A percentile compares a stretch with the other conserved stretches of the same genome.
These are phyloP conservation scores for Taenioides sp. DNA, from an alignment of 2,797 vertebrate species.

Conservation along the genomic window DNA sequence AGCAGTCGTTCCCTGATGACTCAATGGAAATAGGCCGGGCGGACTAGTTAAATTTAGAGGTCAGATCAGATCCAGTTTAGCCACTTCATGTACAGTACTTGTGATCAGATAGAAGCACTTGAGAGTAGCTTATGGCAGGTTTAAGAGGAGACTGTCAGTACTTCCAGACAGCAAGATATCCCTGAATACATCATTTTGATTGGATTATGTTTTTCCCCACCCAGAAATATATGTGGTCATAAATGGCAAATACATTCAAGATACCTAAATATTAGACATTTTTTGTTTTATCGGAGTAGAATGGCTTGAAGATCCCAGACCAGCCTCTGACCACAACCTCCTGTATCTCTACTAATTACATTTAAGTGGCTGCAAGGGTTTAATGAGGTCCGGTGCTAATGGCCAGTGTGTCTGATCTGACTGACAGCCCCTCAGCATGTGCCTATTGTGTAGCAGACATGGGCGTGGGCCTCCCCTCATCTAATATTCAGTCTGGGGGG, in stretches of 20 bases:
- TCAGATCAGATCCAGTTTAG: conserved; percentile 42
- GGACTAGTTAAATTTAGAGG: conserved; percentile 73
- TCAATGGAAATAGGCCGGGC: conserved; percentile 44
- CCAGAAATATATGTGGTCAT: not conserved
- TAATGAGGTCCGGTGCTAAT: conserved; percentile 12
- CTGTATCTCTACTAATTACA: conserved; percentile 9
- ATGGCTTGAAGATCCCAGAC: conserved; percentile 10
- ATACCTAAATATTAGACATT: no score
- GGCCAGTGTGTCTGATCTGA: conserved; percentile 9
- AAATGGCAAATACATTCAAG: no score
- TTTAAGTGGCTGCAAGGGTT: conserved; percentile 21
- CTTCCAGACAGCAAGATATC: not conserved
- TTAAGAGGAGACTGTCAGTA: not conserved
- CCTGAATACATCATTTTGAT: not conserved
- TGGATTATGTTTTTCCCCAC: not conserved
- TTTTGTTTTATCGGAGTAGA: not conserved
- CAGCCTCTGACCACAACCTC: conserved; percentile 3
- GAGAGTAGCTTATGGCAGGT: no score
- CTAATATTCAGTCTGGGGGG: conserved; percentile 75
- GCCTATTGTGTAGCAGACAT: conserved; percentile 68
- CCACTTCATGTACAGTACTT: conserved; percentile 19
- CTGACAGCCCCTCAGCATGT: conserved; percentile 28
- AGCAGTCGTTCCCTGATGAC: conserved; percentile 69
- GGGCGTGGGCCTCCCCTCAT: conserved; percentile 75
- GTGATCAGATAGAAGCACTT: conserved; percentile 18